Evolutionary conservation across 2,888 invertebrate species (phyloP).

Genomic region (Eupithecia dodoneata): DNA sequence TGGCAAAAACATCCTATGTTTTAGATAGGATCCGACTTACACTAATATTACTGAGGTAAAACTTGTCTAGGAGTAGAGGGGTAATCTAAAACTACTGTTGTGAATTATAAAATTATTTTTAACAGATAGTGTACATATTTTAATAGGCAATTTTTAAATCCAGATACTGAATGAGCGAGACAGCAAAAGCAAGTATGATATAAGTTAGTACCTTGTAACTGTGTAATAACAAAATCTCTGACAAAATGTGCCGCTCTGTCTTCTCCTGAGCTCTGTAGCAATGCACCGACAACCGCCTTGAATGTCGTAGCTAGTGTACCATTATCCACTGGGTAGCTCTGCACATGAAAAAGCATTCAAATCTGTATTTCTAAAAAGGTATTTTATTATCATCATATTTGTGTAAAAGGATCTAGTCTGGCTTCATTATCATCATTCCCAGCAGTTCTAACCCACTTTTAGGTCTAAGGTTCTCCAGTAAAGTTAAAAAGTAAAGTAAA

Average conservation of each 20-base stretch:
- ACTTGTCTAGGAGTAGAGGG: no score
- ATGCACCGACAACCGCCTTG: conserved; percentile 91
- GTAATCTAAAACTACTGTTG: no score
- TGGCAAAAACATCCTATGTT: no score
- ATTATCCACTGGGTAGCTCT: conserved; percentile 89
- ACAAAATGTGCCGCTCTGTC: conserved; percentile 90
- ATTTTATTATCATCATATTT: not conserved
- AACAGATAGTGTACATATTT: no score
- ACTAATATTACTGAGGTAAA: no score
- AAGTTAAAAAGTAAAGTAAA: no score
- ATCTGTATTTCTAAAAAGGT: not conserved
- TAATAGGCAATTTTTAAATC: no score
- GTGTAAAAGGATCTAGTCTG: not conserved
- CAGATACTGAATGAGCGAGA: no score
- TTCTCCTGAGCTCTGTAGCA: conserved; percentile 87
- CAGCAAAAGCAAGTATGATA: not conserved
- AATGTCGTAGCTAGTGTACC: conserved; percentile 89
- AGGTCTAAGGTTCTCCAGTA: no score
- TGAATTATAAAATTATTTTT: no score
- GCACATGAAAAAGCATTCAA: conserved; percentile 9
- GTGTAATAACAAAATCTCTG: conserved; percentile 93
- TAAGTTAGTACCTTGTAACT: conserved; percentile 85
- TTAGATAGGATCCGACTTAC: no score
- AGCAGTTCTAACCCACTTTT: no score
- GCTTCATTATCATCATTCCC: not conserved